Base-by-base conservation (phyloP, 2,888 invertebrate genomes). In the Lithophane semibrunnea region DNA sequence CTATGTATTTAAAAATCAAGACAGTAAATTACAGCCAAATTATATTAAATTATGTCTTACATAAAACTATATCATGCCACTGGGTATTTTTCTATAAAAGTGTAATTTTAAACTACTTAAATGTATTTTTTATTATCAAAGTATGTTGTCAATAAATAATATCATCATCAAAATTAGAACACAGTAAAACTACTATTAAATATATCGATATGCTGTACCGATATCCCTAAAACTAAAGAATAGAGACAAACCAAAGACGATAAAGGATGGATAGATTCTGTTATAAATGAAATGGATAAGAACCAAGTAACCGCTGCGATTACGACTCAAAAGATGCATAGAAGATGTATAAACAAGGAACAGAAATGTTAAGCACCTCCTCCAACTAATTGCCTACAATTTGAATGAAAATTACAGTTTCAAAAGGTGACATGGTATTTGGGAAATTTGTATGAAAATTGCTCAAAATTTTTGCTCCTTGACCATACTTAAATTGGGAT, bases 51-150 rank as follows among this genome's bases (percentile, higher is more conserved):
- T 47, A 65, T 60, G 54, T 77, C 61, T 63, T 49, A 75, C 29
- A 67, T 56, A 69, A 24, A 67, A 63, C 66, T 58, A 58, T 21
- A 61, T 13, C 21, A 67, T 52, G 60, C 16, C 72, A 75, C 74
- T 75, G 37, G 72, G n/a, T 63, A n/a, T 67, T 82, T 73, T 67
- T 76, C 58, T 78, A 82, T 74, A 83, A 82, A 83, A 85, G 73
- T 85, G 83, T 72, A 73, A 82, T 77, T 72, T 68, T 81, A 21
- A 60, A 52, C 78, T 66, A 81, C 75, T 66, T 74, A 65, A 24
- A 66, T 24, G 5, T 81, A 29, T n/a, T 65, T 61, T 74, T 74
- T 65, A 49, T 47, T 64, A 58, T 52, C 44, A 58, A 74, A 65
- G 37, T 74, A 60, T 74, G 9, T 61, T 12, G 29, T 69, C 47